These are phyloP conservation scores for Netelia melanura DNA, from an alignment of 2,888 invertebrate species.

Conservation along the genomic window DNA sequence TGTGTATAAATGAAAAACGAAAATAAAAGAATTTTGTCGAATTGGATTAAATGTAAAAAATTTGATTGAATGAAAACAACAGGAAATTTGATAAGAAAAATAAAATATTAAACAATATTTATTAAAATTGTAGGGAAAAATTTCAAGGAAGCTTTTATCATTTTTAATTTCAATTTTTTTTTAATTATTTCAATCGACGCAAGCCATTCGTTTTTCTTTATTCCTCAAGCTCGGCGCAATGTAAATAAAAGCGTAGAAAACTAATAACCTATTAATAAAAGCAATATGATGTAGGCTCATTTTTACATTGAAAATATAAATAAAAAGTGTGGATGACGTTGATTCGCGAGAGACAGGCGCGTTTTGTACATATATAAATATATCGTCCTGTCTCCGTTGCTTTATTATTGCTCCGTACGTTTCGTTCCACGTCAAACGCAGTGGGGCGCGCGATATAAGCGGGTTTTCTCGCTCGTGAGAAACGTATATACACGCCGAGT, in stretches of 20 bases:
- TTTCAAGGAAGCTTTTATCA: too few relatives aligned
- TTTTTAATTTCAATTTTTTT: too few relatives aligned
- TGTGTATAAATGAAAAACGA: too few relatives aligned
- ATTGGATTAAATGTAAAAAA: too few relatives aligned
- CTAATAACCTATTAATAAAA: constrained; percentile 25
- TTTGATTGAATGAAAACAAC: too few relatives aligned
- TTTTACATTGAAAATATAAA: constrained; percentile 38
- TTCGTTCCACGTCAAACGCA: constrained; percentile 69
- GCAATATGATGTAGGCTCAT: neutral
- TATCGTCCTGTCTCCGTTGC: constrained; percentile 38
- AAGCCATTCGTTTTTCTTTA: too few relatives aligned
- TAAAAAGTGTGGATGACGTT: constrained; percentile 40
- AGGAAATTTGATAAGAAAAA: too few relatives aligned
- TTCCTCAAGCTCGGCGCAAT: neutral
- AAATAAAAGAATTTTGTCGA: too few relatives aligned
- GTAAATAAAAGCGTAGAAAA: neutral
- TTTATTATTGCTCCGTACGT: constrained; percentile 64
- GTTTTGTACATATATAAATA: constrained; percentile 7
- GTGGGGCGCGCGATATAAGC: constrained; percentile 35
- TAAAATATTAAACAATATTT: too few relatives aligned
- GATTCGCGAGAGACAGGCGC: constrained; percentile 46
- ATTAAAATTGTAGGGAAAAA: too few relatives aligned
- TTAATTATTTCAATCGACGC: too few relatives aligned
- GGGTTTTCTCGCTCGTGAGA: constrained; percentile 13
- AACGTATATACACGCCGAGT: too few relatives aligned